phyloP scores from a whole-genome alignment of 2,113 vertebrate species.

The Alexandromys fortis region DNA sequence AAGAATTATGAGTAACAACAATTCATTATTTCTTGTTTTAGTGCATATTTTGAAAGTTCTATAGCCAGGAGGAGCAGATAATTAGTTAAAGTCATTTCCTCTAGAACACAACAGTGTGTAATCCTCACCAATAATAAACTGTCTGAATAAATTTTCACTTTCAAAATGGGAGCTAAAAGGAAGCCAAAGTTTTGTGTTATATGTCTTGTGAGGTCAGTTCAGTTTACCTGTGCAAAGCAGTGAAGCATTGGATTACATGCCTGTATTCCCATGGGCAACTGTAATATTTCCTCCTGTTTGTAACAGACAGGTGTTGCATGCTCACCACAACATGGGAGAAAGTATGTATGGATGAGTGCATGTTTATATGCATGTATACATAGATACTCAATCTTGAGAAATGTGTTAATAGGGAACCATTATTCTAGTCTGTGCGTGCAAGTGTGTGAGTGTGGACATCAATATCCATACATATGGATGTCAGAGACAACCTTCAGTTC shows the following conservation, averaged over 20 bases:
- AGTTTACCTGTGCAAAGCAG: not conserved
- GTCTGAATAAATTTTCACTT: not conserved
- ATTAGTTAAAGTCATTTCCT: conserved; percentile 56
- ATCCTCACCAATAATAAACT: not conserved
- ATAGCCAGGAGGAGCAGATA: conserved; percentile 27
- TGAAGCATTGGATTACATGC: not conserved
- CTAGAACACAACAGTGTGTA: conserved; percentile 44
- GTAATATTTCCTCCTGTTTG: not conserved
- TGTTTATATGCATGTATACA: not conserved
- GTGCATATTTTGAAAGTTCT: conserved; percentile 62
- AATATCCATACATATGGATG: too few species aligned
- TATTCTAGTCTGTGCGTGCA: not conserved
- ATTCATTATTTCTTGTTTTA: conserved; percentile 57
- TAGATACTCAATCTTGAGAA: not conserved
- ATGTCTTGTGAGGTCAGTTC: not conserved
- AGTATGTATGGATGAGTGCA: not conserved
- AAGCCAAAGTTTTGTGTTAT: not conserved
- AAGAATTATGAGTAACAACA: not conserved
- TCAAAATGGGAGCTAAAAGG: conserved; percentile 20
- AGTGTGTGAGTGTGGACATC: not conserved
- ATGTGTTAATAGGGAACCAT: conserved; percentile 1
- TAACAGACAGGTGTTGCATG: not conserved
- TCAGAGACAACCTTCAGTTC: not conserved
- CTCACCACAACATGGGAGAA: not conserved
- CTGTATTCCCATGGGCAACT: not conserved